phyloP scores from a whole-genome alignment of 2,113 vertebrate genomes.

The Sinocyclocheilus maitianheensis region DNA sequence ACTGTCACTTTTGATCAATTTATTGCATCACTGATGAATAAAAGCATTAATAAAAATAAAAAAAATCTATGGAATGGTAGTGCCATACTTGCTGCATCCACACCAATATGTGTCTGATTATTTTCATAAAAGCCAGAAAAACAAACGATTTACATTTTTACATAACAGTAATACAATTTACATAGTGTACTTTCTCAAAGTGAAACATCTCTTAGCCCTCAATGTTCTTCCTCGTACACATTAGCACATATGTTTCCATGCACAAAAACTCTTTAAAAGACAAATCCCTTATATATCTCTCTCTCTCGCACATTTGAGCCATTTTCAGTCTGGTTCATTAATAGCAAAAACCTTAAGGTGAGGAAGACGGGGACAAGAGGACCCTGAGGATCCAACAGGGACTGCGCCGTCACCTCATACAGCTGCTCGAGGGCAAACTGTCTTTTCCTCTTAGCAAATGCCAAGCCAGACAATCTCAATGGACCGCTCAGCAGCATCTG shows the following conservation, averaged over 20 bases:
- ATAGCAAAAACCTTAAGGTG: constrained; percentile 24
- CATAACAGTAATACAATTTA: not conserved
- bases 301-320: constrained; percentile 2
- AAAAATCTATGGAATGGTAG: too few species aligned
- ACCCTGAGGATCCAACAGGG: constrained; percentile 6
- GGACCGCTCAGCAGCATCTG: not conserved
- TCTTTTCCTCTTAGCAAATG: not conserved
- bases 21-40: too few species aligned
- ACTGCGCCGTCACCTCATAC: not conserved
- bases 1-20: too few species aligned
- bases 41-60: too few species aligned
- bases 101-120: not conserved
- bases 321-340: constrained; percentile 42
- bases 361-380: constrained; percentile 11
- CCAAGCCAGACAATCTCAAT: not conserved
- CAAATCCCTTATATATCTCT: not conserved
- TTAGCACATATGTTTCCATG: constrained; percentile 16
- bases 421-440: constrained; percentile 26
- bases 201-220: not conserved
- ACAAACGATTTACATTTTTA: not conserved
- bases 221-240: not conserved
- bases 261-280: not conserved
- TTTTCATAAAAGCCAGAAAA: not conserved
- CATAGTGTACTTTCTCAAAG: too few species aligned
- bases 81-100: not conserved